These are phyloP conservation scores for Tetramorium alpestre DNA, from an alignment of 1,140 invertebrate species.

Conservation along the genomic window DNA sequence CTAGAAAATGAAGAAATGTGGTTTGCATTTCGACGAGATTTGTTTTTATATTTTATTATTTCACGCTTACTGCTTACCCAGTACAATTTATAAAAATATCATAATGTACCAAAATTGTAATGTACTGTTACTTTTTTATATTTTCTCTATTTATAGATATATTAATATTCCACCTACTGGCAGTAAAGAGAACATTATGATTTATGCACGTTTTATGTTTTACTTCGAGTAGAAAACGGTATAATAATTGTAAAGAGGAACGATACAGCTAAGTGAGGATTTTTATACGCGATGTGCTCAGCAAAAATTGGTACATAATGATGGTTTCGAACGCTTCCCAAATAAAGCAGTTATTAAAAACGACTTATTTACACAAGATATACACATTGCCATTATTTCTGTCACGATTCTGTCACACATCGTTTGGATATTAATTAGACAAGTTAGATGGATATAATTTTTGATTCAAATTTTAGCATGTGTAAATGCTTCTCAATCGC, in stretches of 20 bases:
- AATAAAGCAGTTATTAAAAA: constrained; percentile 57
- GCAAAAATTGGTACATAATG: constrained; percentile 65
- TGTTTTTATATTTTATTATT: constrained; percentile 77
- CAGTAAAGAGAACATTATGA: constrained; percentile 76
- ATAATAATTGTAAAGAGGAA: constrained; percentile 53
- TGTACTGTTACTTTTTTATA: constrained; percentile 76
- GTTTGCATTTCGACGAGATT: constrained; percentile 67
- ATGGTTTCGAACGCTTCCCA: constrained; percentile 48
- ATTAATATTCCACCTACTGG: constrained; percentile 77
- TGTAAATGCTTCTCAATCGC: constrained; percentile 2
- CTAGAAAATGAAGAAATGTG: constrained; percentile 60
- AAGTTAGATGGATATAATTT: background rate
- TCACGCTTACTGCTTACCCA: constrained; percentile 79
- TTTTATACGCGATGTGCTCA: constrained; percentile 59
- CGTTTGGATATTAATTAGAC: constrained; percentile 16
- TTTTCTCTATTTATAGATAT: constrained; percentile 77
- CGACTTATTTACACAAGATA: constrained; percentile 70
- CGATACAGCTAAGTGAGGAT: constrained; percentile 59
- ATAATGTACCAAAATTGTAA: constrained; percentile 83
- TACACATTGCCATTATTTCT: constrained; percentile 32
- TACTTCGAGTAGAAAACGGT: constrained; percentile 64
- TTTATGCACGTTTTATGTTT: constrained; percentile 64
- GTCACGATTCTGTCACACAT: background rate
- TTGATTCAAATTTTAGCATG: constrained; percentile 2
- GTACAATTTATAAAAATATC: constrained; percentile 84